Evolutionary conservation across 2,113 vertebrate genomes (phyloP), one percentile per base, ranked within the genome.

Genomic region (Entelurus aequoreus): DNA sequence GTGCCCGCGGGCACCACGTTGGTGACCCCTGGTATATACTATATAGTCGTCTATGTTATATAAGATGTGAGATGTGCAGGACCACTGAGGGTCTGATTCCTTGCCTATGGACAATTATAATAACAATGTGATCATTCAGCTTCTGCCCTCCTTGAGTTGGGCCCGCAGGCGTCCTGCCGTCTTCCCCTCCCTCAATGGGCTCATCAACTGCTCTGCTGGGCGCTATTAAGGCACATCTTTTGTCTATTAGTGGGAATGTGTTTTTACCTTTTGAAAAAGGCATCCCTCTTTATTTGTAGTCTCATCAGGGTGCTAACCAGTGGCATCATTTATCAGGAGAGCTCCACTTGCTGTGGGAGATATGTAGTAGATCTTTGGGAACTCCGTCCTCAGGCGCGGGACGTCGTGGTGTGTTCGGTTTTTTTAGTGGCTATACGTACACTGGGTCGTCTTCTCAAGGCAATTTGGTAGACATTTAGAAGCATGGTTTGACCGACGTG

Each of bases 201-300:
- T 76, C 71, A 71, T 78, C 56, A 81, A 75, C 69, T 63, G 53
- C 53, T 67, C 49, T 48, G 65, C 68, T 58, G 46, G 54, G 68
- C 77, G 66, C 61, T 60, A 66, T 68, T 72, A 57, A 69, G 40
- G 53, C 60, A 57, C 52, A 63, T 42, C 54, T 51, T 64, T 62
- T 63, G 78, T 83, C 60, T 70, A 58, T 79, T 76, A 83, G 80
- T 79, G 49, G 78, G 66, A 59, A 40, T 44, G 6, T 46, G 40
- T 72, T 71, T 82, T 66, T 48, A 61, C 68, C 28, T 69, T 62
- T 61, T 74, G 60, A 78, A 72, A 62, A 47, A 60, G 49, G 58
- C 42, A 71, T 65, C 59, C 54, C 59, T 53, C 47, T 62, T 78
- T 62, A 42, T 69, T 61, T 64, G 60, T 54, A 44, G 72, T 63